Evolutionary conservation across 2,113 vertebrate genomes (phyloP).

Genomic region (Chloropsis hardwickii): DNA sequence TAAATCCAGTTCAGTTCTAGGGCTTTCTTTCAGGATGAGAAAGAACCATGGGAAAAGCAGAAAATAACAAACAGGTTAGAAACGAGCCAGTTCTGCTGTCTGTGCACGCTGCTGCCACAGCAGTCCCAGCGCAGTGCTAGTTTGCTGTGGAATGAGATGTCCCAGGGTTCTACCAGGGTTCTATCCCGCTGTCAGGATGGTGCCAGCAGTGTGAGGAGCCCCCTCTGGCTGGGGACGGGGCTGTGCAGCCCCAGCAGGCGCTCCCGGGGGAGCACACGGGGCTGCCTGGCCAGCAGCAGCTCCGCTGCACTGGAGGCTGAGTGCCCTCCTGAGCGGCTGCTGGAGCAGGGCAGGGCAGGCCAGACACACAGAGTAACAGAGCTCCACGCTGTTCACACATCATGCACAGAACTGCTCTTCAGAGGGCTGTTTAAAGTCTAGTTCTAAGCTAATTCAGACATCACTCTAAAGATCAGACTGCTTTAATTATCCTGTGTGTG

Average conservation of each 20-base stretch:
- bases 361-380: background rate
- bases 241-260: background rate
- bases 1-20: background rate
- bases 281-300: background rate
- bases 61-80: background rate
- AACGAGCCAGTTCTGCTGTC: background rate
- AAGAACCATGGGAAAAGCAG: background rate
- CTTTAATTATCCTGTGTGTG: constrained; percentile 57
- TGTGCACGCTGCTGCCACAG: background rate
- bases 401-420: constrained; percentile 13
- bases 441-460: constrained; percentile 33
- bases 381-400: background rate
- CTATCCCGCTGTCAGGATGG: background rate
- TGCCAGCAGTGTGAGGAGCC: background rate
- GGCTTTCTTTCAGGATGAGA: background rate
- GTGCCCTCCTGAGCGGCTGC: background rate
- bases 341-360: background rate
- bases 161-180: background rate
- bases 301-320: background rate
- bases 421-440: background rate
- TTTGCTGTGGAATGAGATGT: background rate
- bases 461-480: constrained; percentile 44
- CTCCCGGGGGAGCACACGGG: background rate
- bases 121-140: too few relatives aligned
- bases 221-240: background rate